Conservation (phyloP, 2,797 vertebrate species). For the Novumbra hubbsi region DNA sequence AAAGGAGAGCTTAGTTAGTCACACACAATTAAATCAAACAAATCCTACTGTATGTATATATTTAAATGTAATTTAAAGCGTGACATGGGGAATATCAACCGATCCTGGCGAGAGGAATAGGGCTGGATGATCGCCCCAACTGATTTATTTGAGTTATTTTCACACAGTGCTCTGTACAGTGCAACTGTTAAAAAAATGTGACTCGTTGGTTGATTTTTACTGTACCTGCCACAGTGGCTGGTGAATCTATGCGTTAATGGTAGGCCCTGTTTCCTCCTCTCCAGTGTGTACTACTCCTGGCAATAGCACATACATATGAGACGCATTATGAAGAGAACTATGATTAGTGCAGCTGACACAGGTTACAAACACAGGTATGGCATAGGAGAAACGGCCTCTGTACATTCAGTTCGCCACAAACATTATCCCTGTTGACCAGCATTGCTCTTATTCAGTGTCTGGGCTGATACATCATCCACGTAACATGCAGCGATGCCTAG, state of each 20-base stretch:
- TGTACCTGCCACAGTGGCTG: no score
- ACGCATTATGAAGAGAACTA: constrained; percentile 39
- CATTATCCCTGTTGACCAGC: constrained; percentile 25
- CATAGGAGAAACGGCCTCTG: constrained; percentile 19
- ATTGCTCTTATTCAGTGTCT: background rate
- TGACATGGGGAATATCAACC: constrained; percentile 50
- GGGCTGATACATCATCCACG: background rate
- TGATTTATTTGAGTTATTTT: no score
- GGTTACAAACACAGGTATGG: constrained; percentile 20
- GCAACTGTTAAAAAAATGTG: no score
- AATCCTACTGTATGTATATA: constrained; percentile 19
- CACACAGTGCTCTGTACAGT: no score
- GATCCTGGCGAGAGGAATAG: constrained; percentile 32
- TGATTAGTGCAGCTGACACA: constrained; percentile 15
- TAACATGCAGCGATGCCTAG: background rate
- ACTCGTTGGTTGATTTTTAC: no score
- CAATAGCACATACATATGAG: constrained; percentile 30
- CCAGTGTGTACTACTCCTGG: constrained; percentile 20
- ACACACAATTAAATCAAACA: constrained; percentile 21
- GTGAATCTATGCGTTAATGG: no score
- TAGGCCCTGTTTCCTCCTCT: constrained; percentile 13
- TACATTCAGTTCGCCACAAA: background rate
- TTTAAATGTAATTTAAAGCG: constrained; percentile 20
- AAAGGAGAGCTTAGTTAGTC: constrained; percentile 22
- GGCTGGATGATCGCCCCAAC: no score